Conservation (phyloP, 1,140 invertebrate species). For the Reticulitermes speratus region DNA sequence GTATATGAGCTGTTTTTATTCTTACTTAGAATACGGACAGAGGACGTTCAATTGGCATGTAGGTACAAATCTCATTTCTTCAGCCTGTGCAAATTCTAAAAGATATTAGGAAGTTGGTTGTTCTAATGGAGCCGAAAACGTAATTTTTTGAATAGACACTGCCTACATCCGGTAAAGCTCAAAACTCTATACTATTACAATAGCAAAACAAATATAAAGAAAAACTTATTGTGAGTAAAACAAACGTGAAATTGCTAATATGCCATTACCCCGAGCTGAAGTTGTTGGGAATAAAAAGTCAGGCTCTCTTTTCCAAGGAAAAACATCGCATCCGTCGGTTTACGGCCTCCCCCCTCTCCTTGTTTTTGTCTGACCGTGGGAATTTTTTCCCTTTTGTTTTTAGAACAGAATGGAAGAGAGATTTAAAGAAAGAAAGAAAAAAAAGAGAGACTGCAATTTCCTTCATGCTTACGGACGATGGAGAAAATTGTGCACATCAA, state of each 20-base stretch:
- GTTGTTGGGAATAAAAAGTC: not conserved
- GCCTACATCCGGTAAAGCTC: not conserved
- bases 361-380: constrained; percentile 10
- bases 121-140: not conserved
- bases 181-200: not conserved
- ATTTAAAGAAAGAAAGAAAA: not conserved
- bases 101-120: too few relatives aligned
- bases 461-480: not conserved
- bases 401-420: not conserved
- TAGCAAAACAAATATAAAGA: not conserved
- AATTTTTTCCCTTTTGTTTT: not conserved
- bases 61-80: too few relatives aligned
- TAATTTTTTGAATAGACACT: not conserved
- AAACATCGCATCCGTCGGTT: not conserved
- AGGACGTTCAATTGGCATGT: too few relatives aligned
- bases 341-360: not conserved
- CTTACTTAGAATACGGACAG: too few relatives aligned
- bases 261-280: not conserved
- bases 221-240: not conserved
- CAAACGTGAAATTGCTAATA: not conserved
- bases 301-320: not conserved
- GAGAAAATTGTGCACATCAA: constrained; percentile 10
- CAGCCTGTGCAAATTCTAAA: too few relatives aligned
- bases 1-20: too few relatives aligned
- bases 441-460: not conserved